phyloP scores from a whole-genome alignment of 2,888 invertebrate species.

The Coleophora flavipennella region DNA sequence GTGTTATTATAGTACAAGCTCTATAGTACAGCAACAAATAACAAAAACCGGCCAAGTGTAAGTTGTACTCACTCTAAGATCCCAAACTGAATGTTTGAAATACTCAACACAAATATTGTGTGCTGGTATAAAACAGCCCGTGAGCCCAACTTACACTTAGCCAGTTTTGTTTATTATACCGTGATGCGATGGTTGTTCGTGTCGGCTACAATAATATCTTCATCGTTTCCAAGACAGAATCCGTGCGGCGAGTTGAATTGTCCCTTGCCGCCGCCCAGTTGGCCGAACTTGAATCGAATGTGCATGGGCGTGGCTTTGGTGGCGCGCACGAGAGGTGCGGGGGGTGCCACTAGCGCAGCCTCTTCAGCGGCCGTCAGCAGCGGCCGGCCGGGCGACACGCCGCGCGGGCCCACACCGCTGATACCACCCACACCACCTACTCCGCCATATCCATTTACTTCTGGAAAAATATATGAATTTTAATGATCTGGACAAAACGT shows the following conservation, averaged over 20 bases:
- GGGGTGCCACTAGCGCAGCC: constrained; percentile 56
- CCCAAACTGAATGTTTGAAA: no score
- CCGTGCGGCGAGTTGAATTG: constrained; percentile 98
- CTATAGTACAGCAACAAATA: no score
- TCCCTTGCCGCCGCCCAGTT: constrained; percentile 91
- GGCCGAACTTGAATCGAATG: constrained; percentile 93
- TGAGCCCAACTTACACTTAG: not conserved
- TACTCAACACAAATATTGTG: no score
- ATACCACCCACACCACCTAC: constrained; percentile 59
- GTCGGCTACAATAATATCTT: constrained; percentile 96
- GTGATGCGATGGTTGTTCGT: constrained; percentile 97
- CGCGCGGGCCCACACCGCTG: constrained; percentile 63
- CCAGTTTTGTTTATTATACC: constrained; percentile 44
- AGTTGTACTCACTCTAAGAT: no score
- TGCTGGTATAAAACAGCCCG: not conserved
- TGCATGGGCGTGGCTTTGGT: constrained; percentile 89
- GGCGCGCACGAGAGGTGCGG: constrained; percentile 72
- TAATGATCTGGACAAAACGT: no score
- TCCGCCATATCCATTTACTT: constrained; percentile 63
- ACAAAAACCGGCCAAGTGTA: no score
- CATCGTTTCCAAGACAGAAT: constrained; percentile 94
- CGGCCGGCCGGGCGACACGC: constrained; percentile 63
- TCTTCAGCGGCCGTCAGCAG: constrained; percentile 59
- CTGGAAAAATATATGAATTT: no score
- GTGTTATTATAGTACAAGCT: no score